Conservation (phyloP, 64 coral and sea anemone genomes). For the Pocillopora damicornis region DNA sequence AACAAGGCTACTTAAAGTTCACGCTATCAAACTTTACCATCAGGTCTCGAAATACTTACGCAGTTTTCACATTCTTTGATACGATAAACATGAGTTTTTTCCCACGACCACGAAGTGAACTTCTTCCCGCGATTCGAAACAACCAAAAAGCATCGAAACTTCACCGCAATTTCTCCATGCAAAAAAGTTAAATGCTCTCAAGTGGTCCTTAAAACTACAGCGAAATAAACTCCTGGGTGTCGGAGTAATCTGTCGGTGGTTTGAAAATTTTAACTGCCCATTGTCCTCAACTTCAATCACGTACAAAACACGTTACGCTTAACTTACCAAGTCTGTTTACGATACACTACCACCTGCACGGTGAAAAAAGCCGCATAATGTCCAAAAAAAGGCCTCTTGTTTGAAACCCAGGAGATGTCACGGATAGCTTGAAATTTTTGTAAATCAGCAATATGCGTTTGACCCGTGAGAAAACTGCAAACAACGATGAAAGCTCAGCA, state of each 20-base stretch:
- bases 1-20: too few species aligned
- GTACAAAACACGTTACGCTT: slow-evolving; percentile 27
- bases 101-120: too few species aligned
- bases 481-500: background rate
- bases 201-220: background rate
- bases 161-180: background rate
- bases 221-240: background rate
- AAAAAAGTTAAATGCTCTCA: background rate
- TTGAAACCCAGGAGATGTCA: background rate
- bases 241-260: background rate
- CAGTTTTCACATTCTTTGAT: background rate
- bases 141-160: background rate
- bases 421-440: background rate
- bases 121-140: background rate
- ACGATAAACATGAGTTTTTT: too few species aligned
- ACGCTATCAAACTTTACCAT: background rate
- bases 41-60: background rate
- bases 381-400: slow-evolving; percentile 5
- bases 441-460: slow-evolving; percentile 10
- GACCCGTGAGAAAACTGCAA: slow-evolving; percentile 4
- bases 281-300: background rate
- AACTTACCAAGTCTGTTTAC: slow-evolving; percentile 1
- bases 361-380: slow-evolving; percentile 2
- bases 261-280: slow-evolving; percentile 3
- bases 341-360: slow-evolving; percentile 25